Evolutionary conservation across 2,113 vertebrate genomes (phyloP).

Genomic region (Ifrita kowaldi): DNA sequence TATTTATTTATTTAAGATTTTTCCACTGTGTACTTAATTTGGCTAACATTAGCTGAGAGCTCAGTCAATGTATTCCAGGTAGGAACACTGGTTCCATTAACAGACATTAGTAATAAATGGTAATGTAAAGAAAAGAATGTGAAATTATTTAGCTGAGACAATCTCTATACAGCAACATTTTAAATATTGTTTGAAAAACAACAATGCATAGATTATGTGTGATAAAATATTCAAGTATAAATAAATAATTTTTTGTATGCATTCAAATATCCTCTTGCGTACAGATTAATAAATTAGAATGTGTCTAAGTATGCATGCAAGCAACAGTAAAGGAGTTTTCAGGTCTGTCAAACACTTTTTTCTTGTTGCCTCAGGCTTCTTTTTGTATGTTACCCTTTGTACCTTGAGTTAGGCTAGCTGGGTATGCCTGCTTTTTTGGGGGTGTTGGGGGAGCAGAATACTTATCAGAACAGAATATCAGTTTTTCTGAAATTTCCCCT

Average conservation of each 20-base stretch:
- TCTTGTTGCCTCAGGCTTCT: neutral
- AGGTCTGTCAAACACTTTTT: neutral
- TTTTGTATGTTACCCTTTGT: neutral
- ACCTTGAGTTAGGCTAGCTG: neutral
- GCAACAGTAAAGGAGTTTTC: neutral
- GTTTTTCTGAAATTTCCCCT: neutral
- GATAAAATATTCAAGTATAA: neutral
- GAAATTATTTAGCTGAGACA: neutral
- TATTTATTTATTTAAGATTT: conserved; percentile 36
- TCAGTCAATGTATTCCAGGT: neutral
- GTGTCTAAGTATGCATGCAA: neutral
- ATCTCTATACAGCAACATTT: neutral
- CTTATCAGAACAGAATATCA: neutral
- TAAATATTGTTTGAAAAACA: neutral
- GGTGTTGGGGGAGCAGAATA: neutral
- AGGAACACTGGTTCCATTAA: neutral
- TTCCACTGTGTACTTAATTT: neutral
- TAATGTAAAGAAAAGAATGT: neutral
- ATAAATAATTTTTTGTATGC: neutral
- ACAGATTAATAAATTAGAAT: neutral
- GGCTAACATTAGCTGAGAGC: neutral
- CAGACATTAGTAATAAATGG: neutral
- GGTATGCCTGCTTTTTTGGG: rapidly evolving
- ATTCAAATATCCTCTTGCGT: neutral
- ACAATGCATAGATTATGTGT: neutral